Conservation (phyloP, 2,797 vertebrate genomes). For the Falco biarmicus region DNA sequence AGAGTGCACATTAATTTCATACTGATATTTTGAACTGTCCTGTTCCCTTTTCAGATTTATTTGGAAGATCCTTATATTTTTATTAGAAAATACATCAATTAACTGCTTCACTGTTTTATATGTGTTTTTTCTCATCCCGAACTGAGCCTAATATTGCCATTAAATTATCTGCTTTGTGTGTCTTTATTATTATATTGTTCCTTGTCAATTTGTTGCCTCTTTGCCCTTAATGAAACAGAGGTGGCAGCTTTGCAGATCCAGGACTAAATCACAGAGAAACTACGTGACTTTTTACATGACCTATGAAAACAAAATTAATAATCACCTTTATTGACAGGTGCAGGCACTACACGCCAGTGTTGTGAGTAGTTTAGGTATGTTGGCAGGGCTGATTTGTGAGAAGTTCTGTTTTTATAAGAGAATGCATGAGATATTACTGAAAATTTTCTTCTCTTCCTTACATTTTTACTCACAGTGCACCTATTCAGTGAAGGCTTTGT, state of each 20-base stretch:
- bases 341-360: not conserved
- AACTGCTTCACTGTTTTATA: not conserved
- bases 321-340: slow-evolving; percentile 1
- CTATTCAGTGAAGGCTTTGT: not conserved
- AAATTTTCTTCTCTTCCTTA: not conserved
- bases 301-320: slow-evolving; percentile 26
- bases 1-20: not conserved
- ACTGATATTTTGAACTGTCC: not conserved
- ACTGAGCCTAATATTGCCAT: not conserved
- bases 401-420: not conserved
- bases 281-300: not conserved
- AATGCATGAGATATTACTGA: not conserved
- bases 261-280: slow-evolving; percentile 20
- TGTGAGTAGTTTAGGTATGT: not conserved
- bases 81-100: not conserved
- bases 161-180: slow-evolving; percentile 22
- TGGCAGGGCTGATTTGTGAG: not conserved
- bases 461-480: not conserved
- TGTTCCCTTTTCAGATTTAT: not conserved
- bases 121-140: not conserved
- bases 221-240: slow-evolving; percentile 34
- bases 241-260: slow-evolving; percentile 23
- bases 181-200: not conserved
- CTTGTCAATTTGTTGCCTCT: slow-evolving; percentile 32
- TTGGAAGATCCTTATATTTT: not conserved